phyloP scores from a whole-genome alignment of 1,140 invertebrate species.

The Drosophila bifasciata region DNA sequence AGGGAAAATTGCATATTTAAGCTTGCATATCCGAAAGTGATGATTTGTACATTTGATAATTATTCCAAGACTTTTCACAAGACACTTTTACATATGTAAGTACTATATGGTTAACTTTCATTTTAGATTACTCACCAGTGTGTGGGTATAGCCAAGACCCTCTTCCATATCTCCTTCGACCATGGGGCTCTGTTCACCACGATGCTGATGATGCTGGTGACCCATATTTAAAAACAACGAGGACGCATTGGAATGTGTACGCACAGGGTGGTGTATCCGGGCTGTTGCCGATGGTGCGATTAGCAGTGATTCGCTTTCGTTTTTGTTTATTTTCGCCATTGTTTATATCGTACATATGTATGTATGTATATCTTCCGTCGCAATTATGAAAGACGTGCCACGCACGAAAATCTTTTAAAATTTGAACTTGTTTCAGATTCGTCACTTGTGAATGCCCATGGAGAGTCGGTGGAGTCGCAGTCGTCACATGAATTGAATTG shows the following conservation, averaged over 20 bases:
- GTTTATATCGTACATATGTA: conserved; percentile 23
- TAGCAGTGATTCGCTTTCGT: conserved; percentile 65
- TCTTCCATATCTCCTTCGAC: conserved; percentile 85
- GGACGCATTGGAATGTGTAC: conserved; percentile 73
- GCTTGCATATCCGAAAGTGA: not conserved
- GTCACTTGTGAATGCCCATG: conserved; percentile 14
- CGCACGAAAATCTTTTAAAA: no score
- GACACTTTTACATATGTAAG: no score
- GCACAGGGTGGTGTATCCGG: conserved; percentile 42
- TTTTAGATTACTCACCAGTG: conserved; percentile 88
- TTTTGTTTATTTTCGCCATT: conserved; percentile 48
- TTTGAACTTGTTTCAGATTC: no score
- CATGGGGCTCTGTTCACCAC: conserved; percentile 14
- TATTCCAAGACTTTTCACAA: no score
- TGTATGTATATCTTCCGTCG: no score
- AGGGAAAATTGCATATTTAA: conserved; percentile 17
- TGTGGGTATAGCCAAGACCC: conserved; percentile 91
- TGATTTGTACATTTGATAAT: no score
- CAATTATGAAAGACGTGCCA: no score
- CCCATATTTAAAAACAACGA: conserved; percentile 62
- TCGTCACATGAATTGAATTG: conserved; percentile 17
- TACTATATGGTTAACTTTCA: no score
- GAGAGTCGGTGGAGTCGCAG: conserved; percentile 27
- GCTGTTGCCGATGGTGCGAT: conserved; percentile 54
- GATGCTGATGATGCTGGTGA: conserved; percentile 52